phyloP scores from a whole-genome alignment of 2,888 invertebrate species.

The Chrysomela aeneicollis region DNA sequence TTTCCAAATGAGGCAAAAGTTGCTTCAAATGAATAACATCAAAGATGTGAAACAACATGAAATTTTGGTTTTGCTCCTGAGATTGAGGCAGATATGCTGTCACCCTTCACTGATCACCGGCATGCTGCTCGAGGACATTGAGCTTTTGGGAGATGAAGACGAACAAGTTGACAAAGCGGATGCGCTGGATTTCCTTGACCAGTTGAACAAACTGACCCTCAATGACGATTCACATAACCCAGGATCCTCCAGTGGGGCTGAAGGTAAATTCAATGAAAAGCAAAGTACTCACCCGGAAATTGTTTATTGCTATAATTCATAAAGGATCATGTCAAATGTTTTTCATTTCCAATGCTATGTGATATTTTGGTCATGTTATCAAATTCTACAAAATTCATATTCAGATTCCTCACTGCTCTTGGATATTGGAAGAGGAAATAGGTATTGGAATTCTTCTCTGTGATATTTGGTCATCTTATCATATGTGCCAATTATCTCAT shows the following conservation, averaged over 20 bases:
- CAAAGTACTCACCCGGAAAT: too few relatives aligned
- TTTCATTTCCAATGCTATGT: too few relatives aligned
- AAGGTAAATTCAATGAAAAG: slow-evolving; percentile 10
- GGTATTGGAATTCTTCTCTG: too few relatives aligned
- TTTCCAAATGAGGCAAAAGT: slow-evolving; percentile 70
- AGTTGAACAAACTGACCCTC: slow-evolving; percentile 68
- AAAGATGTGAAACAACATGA: slow-evolving; percentile 64
- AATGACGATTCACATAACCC: slow-evolving; percentile 49
- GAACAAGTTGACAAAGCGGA: slow-evolving; percentile 44
- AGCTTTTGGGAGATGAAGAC: slow-evolving; percentile 27
- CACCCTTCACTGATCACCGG: slow-evolving; percentile 84
- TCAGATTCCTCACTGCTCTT: too few relatives aligned
- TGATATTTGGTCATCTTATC: too few relatives aligned
- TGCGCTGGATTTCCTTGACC: slow-evolving; percentile 69
- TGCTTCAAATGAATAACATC: slow-evolving; percentile 67
- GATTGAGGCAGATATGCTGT: slow-evolving; percentile 88
- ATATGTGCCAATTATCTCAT: too few relatives aligned
- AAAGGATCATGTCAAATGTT: too few relatives aligned
- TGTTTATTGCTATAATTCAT: too few relatives aligned
- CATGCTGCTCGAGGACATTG: slow-evolving; percentile 47
- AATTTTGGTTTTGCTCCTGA: slow-evolving; percentile 82
- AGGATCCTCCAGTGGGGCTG: neutral
- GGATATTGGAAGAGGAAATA: too few relatives aligned
- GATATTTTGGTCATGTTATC: too few relatives aligned
- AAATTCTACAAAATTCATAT: too few relatives aligned